These are phyloP conservation scores for Phyllostomus hastatus DNA, from an alignment of 2,113 vertebrate species.

Conservation along the genomic window DNA sequence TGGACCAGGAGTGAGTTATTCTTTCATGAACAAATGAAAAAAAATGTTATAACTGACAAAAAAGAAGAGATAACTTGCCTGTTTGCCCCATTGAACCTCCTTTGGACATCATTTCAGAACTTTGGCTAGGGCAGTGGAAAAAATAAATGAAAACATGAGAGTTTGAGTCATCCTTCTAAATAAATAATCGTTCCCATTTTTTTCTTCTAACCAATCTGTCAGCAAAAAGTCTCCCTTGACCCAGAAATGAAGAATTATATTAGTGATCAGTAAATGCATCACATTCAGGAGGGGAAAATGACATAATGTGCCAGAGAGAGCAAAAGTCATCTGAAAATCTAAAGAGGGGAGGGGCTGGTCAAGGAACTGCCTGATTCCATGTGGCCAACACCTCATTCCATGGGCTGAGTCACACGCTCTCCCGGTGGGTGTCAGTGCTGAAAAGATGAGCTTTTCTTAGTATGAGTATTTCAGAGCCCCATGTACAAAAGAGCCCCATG, in stretches of 20 bases:
- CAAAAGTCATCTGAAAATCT: neutral
- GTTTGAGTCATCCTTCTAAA: slow-evolving; percentile 47
- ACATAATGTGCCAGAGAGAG: neutral
- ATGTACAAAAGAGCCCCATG: neutral
- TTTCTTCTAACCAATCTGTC: slow-evolving; percentile 17
- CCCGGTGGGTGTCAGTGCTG: neutral
- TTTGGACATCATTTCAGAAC: slow-evolving; percentile 7
- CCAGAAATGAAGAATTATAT: slow-evolving; percentile 30
- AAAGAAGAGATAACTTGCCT: neutral
- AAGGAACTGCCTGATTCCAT: slow-evolving; percentile 1
- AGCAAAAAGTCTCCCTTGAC: slow-evolving; percentile 24
- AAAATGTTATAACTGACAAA: neutral
- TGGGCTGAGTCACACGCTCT: neutral
- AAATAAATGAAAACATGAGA: slow-evolving; percentile 46
- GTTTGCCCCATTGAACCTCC: neutral
- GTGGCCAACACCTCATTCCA: neutral
- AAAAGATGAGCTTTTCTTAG: neutral
- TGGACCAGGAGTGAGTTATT: neutral
- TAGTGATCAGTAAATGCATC: slow-evolving; percentile 32
- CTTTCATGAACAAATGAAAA: slow-evolving; percentile 1
- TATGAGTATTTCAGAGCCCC: neutral
- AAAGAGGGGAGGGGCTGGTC: neutral
- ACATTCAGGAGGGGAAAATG: neutral
- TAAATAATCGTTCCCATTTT: slow-evolving; percentile 53
- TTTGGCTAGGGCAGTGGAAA: slow-evolving; percentile 19